A percentile compares a stretch with the other conserved stretches of the same genome.
phyloP scores from a whole-genome alignment of 2,888 invertebrate species.

The Lutraria lutraria region DNA sequence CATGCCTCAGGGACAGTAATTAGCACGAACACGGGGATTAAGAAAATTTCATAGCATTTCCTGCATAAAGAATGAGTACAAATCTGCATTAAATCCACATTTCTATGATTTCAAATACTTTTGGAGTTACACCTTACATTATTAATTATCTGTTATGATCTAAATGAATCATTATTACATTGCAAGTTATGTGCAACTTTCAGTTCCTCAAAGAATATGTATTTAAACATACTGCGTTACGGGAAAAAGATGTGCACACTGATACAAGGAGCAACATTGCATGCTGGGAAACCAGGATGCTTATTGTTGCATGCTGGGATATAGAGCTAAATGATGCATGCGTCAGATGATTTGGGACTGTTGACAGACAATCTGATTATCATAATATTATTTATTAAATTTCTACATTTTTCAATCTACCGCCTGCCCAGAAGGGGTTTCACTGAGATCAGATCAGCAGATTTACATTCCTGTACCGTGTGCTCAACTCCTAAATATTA shows the following conservation, averaged over 20 bases:
- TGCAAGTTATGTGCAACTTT: not conserved
- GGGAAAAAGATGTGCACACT: not conserved
- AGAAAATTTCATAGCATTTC: not conserved
- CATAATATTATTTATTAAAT: constrained; percentile 17
- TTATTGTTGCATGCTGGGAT: not conserved
- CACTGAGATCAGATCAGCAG: not conserved
- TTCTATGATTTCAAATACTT: not conserved
- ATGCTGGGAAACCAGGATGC: not conserved
- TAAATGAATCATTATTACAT: constrained; percentile 5
- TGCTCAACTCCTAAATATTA: constrained; percentile 6
- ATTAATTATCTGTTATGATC: not conserved
- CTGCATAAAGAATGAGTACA: not conserved
- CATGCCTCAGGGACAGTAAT: not conserved
- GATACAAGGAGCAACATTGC: not conserved
- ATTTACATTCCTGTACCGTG: not conserved
- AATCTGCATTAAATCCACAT: not conserved
- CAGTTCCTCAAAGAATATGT: not conserved
- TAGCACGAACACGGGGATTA: not conserved
- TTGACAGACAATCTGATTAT: constrained; percentile 9
- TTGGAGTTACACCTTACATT: not conserved
- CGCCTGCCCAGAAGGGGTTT: not conserved
- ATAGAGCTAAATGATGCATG: not conserved
- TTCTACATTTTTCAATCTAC: constrained; percentile 13
- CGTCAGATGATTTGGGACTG: not conserved
- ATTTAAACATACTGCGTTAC: not conserved